Conservation (phyloP, 37 sponge, comb jelly and placozoan species). For the Axinella damicornis region DNA sequence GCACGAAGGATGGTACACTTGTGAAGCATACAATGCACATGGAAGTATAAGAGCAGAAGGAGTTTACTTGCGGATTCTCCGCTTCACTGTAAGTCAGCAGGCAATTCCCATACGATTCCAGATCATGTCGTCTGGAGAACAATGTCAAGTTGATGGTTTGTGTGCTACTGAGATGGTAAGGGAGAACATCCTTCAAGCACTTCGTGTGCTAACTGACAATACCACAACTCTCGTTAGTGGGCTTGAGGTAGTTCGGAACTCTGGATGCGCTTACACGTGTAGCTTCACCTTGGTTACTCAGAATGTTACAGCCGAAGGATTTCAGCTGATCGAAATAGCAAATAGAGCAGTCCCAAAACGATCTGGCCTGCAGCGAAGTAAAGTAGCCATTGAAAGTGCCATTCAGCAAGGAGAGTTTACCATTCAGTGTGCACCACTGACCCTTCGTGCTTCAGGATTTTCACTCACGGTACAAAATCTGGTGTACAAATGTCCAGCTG, state of each 20-base stretch:
- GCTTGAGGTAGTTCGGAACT: no score
- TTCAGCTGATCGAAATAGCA: not conserved
- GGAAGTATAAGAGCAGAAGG: constrained; percentile 8
- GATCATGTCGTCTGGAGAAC: no score
- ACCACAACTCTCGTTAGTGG: no score
- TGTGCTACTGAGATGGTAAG: no score
- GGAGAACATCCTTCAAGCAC: no score
- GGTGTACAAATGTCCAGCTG: constrained; percentile 17
- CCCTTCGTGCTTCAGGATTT: not conserved
- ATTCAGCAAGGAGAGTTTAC: not conserved
- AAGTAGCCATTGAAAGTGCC: not conserved
- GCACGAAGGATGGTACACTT: constrained; percentile 39
- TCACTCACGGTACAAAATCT: constrained; percentile 2
- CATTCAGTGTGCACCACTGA: not conserved
- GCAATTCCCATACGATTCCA: no score
- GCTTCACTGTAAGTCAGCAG: not conserved
- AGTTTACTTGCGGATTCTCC: constrained; percentile 15
- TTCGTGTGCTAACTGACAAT: no score
- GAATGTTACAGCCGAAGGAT: not conserved
- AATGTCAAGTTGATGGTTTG: no score
- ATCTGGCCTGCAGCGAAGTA: not conserved
- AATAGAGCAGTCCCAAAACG: not conserved
- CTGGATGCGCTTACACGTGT: no score
- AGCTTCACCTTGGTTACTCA: no score
- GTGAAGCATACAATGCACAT: constrained; percentile 21